These are phyloP conservation scores for Sardina pilchardus DNA, from an alignment of 2,113 vertebrate genomes.

Conservation along the genomic window DNA sequence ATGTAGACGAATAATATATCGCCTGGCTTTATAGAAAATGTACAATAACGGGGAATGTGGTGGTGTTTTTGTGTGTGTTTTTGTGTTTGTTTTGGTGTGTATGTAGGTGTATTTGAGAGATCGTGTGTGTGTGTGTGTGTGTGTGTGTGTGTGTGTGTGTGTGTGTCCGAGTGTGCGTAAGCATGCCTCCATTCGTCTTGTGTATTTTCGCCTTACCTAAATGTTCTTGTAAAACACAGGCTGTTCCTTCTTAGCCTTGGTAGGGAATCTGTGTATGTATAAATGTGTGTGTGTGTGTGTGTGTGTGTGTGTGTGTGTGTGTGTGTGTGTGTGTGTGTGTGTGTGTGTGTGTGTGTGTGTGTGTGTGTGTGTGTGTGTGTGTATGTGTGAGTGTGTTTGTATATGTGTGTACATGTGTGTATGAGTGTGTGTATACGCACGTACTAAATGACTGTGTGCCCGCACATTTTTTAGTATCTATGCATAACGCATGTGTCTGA, in stretches of 20 bases:
- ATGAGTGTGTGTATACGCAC: slow-evolving; percentile 5
- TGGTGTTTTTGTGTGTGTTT: neutral
- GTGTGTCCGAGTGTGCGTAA: too few relatives aligned
- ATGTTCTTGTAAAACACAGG: too few relatives aligned
- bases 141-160: too few relatives aligned
- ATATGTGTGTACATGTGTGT: neutral
- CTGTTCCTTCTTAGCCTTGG: too few relatives aligned
- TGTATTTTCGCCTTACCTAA: too few relatives aligned
- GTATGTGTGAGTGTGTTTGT: neutral
- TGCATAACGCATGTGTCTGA: neutral
- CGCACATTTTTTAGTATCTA: slow-evolving; percentile 32
- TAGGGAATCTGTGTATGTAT: neutral
- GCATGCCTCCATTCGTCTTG: too few relatives aligned
- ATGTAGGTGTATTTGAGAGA: neutral
- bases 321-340: neutral
- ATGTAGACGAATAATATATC: neutral
- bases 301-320: neutral
- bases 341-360: neutral
- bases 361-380: neutral
- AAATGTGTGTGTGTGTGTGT: neutral
- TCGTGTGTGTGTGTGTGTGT: too few relatives aligned
- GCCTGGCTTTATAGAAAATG: neutral
- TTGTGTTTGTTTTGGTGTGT: neutral
- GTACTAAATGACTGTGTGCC: too few relatives aligned
- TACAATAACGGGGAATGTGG: neutral